A percentile compares a stretch with the other conserved stretches of the same genome.
phyloP scores from a whole-genome alignment of 2,797 vertebrate species.

The Poeciliopsis paucimaculata region DNA sequence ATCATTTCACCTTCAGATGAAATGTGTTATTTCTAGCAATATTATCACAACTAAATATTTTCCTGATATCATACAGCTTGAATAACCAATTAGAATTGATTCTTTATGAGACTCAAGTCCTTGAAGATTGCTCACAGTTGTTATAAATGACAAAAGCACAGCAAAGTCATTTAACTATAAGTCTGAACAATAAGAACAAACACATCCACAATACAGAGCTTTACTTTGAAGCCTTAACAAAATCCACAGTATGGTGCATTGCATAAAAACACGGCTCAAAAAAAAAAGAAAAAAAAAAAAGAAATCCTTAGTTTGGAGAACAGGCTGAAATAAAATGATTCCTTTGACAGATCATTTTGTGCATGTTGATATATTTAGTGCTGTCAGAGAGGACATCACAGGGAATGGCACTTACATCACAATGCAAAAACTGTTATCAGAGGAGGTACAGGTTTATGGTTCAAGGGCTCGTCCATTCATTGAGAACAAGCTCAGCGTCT shows the following conservation, averaged over 20 bases:
- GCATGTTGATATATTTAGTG: constrained; percentile 75
- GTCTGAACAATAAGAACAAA: constrained; percentile 48
- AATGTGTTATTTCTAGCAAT: neutral
- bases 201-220: constrained; percentile 45
- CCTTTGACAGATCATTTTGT: constrained; percentile 75
- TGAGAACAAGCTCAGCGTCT: constrained; percentile 80
- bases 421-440: constrained; percentile 83
- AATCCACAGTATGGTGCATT: constrained; percentile 40
- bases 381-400: constrained; percentile 74
- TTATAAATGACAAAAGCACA: constrained; percentile 31
- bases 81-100: neutral
- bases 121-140: neutral
- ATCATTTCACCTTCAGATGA: neutral
- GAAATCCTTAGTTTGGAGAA: constrained; percentile 69
- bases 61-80: neutral
- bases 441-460: constrained; percentile 82
- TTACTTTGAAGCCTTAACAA: constrained; percentile 56
- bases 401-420: constrained; percentile 78
- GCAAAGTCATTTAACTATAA: constrained; percentile 37
- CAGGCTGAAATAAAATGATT: constrained; percentile 70
- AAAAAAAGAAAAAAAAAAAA: constrained; percentile 38
- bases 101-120: neutral
- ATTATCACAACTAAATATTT: neutral
- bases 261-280: constrained; percentile 20
- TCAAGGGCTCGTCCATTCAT: constrained; percentile 82